These are phyloP conservation scores for Proterorhinus semilunaris DNA, from an alignment of 2,113 vertebrate genomes.

Conservation along the genomic window DNA sequence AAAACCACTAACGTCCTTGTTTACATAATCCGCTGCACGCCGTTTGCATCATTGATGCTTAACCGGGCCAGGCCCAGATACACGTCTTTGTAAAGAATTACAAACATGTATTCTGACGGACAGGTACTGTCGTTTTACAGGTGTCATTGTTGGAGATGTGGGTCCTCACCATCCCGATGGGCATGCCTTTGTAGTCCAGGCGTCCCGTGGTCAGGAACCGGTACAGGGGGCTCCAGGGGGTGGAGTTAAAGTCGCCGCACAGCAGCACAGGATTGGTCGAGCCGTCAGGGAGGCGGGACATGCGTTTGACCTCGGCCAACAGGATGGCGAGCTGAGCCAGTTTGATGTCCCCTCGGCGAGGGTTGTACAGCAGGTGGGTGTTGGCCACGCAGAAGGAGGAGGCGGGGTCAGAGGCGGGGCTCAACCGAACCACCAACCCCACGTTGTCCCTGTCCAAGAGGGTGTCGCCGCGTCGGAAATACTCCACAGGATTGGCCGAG, in stretches of 20 bases:
- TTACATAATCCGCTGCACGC: no score
- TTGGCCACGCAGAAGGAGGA: slow-evolving; percentile 86
- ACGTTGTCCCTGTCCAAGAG: slow-evolving; percentile 96
- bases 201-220: slow-evolving; percentile 86
- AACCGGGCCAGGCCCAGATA: no score
- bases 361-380: slow-evolving; percentile 95
- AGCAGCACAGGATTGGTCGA: slow-evolving; percentile 82
- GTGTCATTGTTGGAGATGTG: no score
- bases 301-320: slow-evolving; percentile 85
- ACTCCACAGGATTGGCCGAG: slow-evolving; percentile 88
- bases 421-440: slow-evolving; percentile 85
- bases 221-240: slow-evolving; percentile 90
- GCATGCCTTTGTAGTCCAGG: slow-evolving; percentile 85
- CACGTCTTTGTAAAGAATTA: no score
- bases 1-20: no score
- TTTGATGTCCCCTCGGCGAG: slow-evolving; percentile 92
- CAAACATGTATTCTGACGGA: no score
- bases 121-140: no score
- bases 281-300: slow-evolving; percentile 79
- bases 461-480: slow-evolving; percentile 81
- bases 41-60: no score
- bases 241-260: slow-evolving; percentile 96
- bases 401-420: background rate
- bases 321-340: slow-evolving; percentile 93
- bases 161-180: slow-evolving; percentile 83